Conservation (phyloP, 1,140 invertebrate species). For the Metopolophium dirhodum region DNA sequence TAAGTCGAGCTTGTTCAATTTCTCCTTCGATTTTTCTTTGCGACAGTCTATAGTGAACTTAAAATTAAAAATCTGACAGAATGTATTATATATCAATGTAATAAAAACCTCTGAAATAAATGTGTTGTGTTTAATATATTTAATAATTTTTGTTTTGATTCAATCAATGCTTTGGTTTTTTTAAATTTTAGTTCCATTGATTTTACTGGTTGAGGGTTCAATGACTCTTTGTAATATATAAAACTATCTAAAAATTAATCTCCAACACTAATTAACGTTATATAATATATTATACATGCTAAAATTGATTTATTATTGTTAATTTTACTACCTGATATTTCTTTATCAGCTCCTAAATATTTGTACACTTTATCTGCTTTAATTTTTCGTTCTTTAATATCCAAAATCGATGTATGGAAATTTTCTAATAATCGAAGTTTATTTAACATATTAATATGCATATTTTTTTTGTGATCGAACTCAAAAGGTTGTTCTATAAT, state of each 20-base stretch:
- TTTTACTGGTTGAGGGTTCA: not conserved
- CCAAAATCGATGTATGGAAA: not conserved
- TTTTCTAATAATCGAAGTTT: conserved; percentile 1
- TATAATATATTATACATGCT: not conserved
- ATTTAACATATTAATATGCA: not conserved
- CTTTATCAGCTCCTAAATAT: not conserved
- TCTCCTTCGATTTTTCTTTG: not conserved
- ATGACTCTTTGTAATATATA: not conserved
- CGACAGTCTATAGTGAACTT: not conserved
- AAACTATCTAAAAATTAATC: not conserved
- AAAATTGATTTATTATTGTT: not conserved
- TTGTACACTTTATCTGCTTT: not conserved
- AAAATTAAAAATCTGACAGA: not conserved
- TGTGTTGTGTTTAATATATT: not conserved
- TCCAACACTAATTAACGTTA: not conserved
- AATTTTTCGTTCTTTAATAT: not conserved
- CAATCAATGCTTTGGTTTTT: not conserved
- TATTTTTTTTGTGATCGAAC: not conserved
- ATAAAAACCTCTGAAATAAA: conserved; percentile 13
- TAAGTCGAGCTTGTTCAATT: not conserved
- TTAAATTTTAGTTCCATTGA: not conserved
- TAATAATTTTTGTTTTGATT: conserved; percentile 42
- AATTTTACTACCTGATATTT: conserved; percentile 21
- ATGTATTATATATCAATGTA: not conserved
- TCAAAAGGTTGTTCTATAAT: conserved; percentile 19